A percentile compares a stretch with the other conserved stretches of the same genome.
phyloP scores from a whole-genome alignment of 2,113 vertebrate species.

The Menidia beryllina region DNA sequence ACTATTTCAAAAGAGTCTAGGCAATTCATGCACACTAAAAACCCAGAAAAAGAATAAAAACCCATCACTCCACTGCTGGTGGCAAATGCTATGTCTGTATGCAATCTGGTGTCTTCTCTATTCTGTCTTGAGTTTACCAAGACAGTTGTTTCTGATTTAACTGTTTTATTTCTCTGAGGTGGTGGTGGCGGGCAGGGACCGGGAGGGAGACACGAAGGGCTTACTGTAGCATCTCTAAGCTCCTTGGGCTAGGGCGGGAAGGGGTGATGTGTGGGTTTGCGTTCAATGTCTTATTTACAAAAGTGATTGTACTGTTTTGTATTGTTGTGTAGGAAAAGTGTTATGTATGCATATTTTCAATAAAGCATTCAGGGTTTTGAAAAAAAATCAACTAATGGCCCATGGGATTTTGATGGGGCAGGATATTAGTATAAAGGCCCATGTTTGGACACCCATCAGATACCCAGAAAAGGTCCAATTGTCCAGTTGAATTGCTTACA shows the following conservation, averaged over 20 bases:
- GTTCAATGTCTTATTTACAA: conserved; percentile 75
- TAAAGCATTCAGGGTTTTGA: conserved; percentile 87
- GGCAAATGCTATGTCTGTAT: conserved; percentile 74
- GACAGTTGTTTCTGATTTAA: conserved; percentile 69
- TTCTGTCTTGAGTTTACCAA: conserved; percentile 65
- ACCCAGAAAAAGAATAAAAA: conserved; percentile 38
- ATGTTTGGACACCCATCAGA: conserved; percentile 11
- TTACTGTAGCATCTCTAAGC: conserved; percentile 77
- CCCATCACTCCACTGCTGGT: conserved; percentile 60
- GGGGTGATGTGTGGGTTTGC: conserved; percentile 61
- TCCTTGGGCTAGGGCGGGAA: conserved; percentile 53
- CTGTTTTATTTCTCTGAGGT: conserved; percentile 73
- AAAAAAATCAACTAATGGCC: conserved; percentile 36
- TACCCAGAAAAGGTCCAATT: conserved; percentile 30
- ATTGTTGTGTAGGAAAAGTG: conserved; percentile 86
- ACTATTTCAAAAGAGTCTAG: conserved; percentile 46
- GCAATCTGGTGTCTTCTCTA: conserved; percentile 72
- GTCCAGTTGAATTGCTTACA: too few relatives aligned
- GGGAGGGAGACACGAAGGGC: conserved; percentile 66
- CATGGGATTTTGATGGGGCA: conserved; percentile 60
- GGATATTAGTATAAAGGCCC: conserved; percentile 21
- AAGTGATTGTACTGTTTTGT: conserved; percentile 88
- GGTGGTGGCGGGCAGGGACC: conserved; percentile 41
- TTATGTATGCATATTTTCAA: conserved; percentile 88
- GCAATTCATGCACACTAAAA: conserved; percentile 36